Evolutionary conservation across 2,888 invertebrate genomes (phyloP).

Genomic region (Venusia cambrica): DNA sequence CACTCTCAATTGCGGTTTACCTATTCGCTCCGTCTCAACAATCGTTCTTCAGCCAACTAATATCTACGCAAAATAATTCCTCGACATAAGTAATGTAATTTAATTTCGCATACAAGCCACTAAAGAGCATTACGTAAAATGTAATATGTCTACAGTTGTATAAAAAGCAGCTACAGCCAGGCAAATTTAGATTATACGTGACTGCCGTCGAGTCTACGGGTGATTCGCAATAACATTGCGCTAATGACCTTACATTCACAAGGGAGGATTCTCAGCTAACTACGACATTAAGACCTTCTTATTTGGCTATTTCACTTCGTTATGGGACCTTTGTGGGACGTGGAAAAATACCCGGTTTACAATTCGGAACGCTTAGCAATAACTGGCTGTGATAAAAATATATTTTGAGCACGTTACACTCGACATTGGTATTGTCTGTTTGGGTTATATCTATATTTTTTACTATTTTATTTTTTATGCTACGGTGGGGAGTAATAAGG

Average conservation of each 20-base stretch:
- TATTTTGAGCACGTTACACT: too few species aligned
- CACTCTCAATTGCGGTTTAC: too few species aligned
- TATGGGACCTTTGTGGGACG: conserved; percentile 64
- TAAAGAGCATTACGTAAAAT: conserved; percentile 35
- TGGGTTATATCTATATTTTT: too few species aligned
- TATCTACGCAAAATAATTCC: too few species aligned
- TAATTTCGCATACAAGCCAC: conserved; percentile 46
- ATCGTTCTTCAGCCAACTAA: too few species aligned
- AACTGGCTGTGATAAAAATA: conserved; percentile 22
- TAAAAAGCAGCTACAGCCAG: conserved; percentile 47
- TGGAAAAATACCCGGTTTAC: conserved; percentile 56
- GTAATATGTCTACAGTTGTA: conserved; percentile 25
- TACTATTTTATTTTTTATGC: too few species aligned
- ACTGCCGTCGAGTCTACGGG: conserved; percentile 52
- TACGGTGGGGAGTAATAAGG: too few species aligned
- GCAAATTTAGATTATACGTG: conserved; percentile 69
- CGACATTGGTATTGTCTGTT: too few species aligned
- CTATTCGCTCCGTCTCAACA: too few species aligned
- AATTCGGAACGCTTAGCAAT: conserved; percentile 24
- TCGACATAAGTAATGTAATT: conserved; percentile 39
- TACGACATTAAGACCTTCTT: conserved; percentile 76
- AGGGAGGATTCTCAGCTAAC: conserved; percentile 72
- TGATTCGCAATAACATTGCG: conserved; percentile 74
- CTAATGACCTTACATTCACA: conserved; percentile 75
- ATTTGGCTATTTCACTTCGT: conserved; percentile 76